Evolutionary conservation across 1,140 invertebrate genomes (phyloP), one percentile per base, ranked within the genome.

Genomic region (Heliothis virescens): DNA sequence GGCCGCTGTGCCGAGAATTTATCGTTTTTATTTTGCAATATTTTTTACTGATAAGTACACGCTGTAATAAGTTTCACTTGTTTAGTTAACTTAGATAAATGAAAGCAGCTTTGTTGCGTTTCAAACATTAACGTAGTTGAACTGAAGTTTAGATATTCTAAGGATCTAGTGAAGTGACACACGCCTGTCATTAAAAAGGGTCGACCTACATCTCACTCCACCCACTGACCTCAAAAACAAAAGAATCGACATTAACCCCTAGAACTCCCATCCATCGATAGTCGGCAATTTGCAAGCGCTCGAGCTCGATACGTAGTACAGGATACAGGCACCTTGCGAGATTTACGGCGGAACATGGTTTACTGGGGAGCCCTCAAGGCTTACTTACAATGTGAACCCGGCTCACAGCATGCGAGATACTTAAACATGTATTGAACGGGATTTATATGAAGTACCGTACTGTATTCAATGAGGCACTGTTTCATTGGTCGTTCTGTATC

Each of bases 381-480:
- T 76, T 76, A 76, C 74, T 76, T 52, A 76, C 59, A 76, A 76
- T 76, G 73, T 63, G 74, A 76, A 76, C 57, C 47, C n/a, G 18
- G 47, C 60, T 76, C 74, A 75, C 41, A 76, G 74, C 74, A 63
- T 76, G 59, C 74, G 18, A 65, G 60, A 65, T 65, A 62, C 74
- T 76, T 63, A 76, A 65, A 41, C 74, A 65, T 76, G 60, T 76
- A 76, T 65, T 76, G 74, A 53, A 63, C 48, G 74, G 47, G 60
- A 76, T 76, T 76, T 76, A 76, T 76, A 41, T 50, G 48, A 47
- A 75, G 53, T 53, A 60, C 34, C 52, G 57, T 60, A 60, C 72
- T 16, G 57, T 60, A 74, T 60, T 74, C 65, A 52, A 69, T 16
- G 21, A 73, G 71, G 52, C 26, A 50, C 47, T 76, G 74, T 65